Evolutionary conservation across 37 sponge, comb jelly and placozoan genomes (phyloP).

Genomic region (Mnemiopsis leidyi): DNA sequence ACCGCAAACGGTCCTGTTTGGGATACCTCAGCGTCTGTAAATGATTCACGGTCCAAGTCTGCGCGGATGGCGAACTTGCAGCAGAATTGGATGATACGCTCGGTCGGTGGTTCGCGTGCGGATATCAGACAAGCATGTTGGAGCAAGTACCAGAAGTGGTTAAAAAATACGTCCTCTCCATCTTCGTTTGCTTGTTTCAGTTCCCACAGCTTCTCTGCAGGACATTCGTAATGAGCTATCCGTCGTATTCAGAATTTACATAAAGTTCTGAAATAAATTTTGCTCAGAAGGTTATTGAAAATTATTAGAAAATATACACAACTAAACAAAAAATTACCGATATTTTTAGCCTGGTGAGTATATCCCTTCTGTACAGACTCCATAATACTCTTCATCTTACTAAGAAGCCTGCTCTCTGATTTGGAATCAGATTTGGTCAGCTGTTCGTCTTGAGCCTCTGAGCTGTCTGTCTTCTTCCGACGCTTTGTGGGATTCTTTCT

Average conservation of each 20-base stretch:
- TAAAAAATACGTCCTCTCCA: constrained; percentile 15
- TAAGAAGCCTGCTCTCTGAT: constrained; percentile 10
- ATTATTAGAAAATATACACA: too few relatives aligned
- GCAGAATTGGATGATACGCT: constrained; percentile 53
- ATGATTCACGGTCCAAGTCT: constrained; percentile 10
- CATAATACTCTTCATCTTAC: constrained; percentile 27
- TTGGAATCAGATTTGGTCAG: not conserved
- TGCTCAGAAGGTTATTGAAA: too few relatives aligned
- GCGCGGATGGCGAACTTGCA: constrained; percentile 63
- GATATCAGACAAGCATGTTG: constrained; percentile 52
- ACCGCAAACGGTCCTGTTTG: constrained; percentile 61
- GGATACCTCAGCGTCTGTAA: constrained; percentile 36
- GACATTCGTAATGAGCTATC: not conserved
- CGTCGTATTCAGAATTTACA: not conserved
- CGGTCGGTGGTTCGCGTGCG: constrained; percentile 56
- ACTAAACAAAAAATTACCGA: not conserved
- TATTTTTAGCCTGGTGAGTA: constrained; percentile 62
- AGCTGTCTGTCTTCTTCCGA: constrained; percentile 31
- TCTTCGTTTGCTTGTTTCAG: not conserved
- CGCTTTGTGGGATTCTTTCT: constrained; percentile 33
- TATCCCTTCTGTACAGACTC: constrained; percentile 62
- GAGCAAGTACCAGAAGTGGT: constrained; percentile 47
- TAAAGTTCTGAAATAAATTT: too few relatives aligned
- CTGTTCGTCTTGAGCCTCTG: not conserved
- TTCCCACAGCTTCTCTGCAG: constrained; percentile 55